Base-by-base conservation (phyloP, 2,888 invertebrate genomes). In the Gastracanthus pulcherrimus region DNA sequence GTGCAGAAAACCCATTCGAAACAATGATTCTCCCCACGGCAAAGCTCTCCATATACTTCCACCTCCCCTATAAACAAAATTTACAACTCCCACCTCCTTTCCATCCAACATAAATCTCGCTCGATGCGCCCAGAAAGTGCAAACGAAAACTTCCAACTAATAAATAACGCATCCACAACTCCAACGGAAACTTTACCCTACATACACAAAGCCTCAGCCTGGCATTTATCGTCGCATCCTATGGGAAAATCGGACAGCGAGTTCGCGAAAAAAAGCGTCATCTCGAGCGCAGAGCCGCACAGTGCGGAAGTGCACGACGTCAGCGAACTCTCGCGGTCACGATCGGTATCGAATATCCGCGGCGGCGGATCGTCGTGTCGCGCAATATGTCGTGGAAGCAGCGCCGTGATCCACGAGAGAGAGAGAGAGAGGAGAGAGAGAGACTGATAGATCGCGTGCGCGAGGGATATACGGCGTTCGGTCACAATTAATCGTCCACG, bases 291-390 rank as follows among this genome's bases (percentile, higher is more conserved):
- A 31, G 5, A 45, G 36, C n/a, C 41, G 36, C 29, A 2, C 64
- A 23, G 82, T 83, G 82, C 83, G 82, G 83, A 84, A 85, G 82
- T 82, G 69, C 62, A n/a, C n/a, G n/a, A n/a, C n/a, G n/a, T n/a
- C n/a, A n/a, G n/a, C n/a, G n/a, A n/a, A n/a, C n/a, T n/a, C n/a
- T n/a, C 80, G 75, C 81, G 84, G 84, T 85, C 86, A 84, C 84
- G 86, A 86, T 84, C 83, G 83, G 81, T 85, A 86, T 85, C 86
- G 81, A 84, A 84, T 84, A 85, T 83, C 84, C 84, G 55, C 51
- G 45, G 82, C 80, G 83, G 83, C 85, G 86, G 83, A 85, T 84
- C 84, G 86, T n/a, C n/a, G n/a, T n/a, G n/a, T n/a, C 55, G 55
- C 83, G 84, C 84, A 84, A 84, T 85, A 85, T 84, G 80, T 80